A percentile compares a stretch with the other conserved stretches of the same genome.
phyloP scores from a whole-genome alignment of 2,113 vertebrate genomes.

The Riparia riparia region DNA sequence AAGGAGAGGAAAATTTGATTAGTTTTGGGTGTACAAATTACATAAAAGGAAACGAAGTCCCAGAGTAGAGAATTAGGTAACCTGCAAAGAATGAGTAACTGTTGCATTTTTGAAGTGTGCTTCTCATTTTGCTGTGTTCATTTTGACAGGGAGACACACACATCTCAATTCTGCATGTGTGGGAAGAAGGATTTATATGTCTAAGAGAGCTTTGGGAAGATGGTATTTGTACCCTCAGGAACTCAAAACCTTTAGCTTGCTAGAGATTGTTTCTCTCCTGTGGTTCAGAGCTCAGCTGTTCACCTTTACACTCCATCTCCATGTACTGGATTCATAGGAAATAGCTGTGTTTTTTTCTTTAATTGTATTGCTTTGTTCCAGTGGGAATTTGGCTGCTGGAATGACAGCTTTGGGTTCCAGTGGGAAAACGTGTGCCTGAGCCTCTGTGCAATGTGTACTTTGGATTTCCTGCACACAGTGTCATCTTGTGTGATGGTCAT shows the following conservation, averaged over 20 bases:
- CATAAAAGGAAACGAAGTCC: not conserved
- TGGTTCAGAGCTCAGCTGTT: not conserved
- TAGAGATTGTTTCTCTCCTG: not conserved
- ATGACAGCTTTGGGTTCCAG: not conserved
- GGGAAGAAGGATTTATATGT: not conserved
- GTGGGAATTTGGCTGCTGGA: slow-evolving; percentile 41
- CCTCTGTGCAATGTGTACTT: not conserved
- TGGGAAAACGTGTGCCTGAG: not conserved
- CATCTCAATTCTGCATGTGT: not conserved
- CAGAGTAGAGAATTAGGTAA: not conserved
- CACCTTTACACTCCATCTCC: not conserved
- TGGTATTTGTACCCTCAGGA: not conserved
- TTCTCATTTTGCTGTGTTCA: not conserved
- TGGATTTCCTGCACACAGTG: not conserved
- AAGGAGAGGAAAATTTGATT: not conserved
- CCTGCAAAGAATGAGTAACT: not conserved
- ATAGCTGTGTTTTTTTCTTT: not conserved
- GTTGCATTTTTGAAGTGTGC: not conserved
- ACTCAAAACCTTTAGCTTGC: not conserved
- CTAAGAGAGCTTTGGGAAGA: not conserved
- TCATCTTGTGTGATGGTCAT: not conserved
- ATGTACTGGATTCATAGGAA: not conserved
- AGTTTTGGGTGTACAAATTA: not conserved
- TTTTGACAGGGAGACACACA: not conserved
- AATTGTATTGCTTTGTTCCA: not conserved